Evolutionary conservation across 2,888 invertebrate genomes (phyloP).

Genomic region (Malthinus seriepunctatus): DNA sequence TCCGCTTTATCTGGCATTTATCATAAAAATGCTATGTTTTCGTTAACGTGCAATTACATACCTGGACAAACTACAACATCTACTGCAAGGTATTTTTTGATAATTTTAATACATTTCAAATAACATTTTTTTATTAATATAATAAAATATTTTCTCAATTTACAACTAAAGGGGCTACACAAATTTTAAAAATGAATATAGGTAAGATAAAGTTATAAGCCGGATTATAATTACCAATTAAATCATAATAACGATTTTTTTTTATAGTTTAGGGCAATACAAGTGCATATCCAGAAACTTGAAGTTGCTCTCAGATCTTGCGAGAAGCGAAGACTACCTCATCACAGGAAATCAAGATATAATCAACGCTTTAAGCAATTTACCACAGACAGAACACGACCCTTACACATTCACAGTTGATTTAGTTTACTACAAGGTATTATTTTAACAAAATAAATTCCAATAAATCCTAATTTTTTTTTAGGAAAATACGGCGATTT

Average conservation of each 20-base stretch:
- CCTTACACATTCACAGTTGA: constrained; percentile 69
- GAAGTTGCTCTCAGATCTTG: constrained; percentile 48
- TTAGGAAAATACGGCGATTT: constrained; percentile 55
- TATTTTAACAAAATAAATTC: constrained; percentile 4
- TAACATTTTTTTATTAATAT: constrained; percentile 2
- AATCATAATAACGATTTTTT: not conserved
- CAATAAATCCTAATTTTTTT: constrained; percentile 26
- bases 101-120: not conserved
- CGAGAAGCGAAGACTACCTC: constrained; percentile 44
- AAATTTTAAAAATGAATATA: too few relatives aligned
- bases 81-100: constrained; percentile 43
- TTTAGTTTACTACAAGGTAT: constrained; percentile 63
- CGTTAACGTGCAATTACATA: constrained; percentile 56
- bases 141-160: too few relatives aligned
- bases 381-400: constrained; percentile 69
- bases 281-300: constrained; percentile 57
- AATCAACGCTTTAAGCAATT: constrained; percentile 53
- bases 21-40: constrained; percentile 64
- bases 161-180: too few relatives aligned
- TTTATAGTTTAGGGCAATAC: constrained; percentile 49
- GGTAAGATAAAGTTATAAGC: too few relatives aligned
- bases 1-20: constrained; percentile 62
- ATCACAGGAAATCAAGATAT: constrained; percentile 49
- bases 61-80: constrained; percentile 43
- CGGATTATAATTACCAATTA: too few relatives aligned